phyloP scores from a whole-genome alignment of 2,113 vertebrate species.

The Spermophilus dauricus region DNA sequence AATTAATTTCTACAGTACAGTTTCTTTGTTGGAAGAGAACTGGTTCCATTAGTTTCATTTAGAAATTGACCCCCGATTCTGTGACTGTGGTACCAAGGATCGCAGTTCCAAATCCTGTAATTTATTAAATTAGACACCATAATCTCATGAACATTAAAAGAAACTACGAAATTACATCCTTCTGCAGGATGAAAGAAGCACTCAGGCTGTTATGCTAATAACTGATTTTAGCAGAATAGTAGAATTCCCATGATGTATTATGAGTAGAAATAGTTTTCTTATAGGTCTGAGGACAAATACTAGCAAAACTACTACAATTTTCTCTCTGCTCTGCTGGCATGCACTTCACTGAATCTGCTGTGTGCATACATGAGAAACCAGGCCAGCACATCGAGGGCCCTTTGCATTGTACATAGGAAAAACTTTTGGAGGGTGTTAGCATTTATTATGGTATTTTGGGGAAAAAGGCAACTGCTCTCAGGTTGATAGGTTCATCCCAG shows the following conservation, averaged over 20 bases:
- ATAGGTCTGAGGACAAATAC: slow-evolving; percentile 14
- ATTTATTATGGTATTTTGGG: neutral
- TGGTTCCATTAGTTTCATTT: slow-evolving; percentile 78
- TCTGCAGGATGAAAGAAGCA: slow-evolving; percentile 71
- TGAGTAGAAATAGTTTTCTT: slow-evolving; percentile 48
- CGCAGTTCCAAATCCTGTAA: slow-evolving; percentile 72
- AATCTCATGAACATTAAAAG: slow-evolving; percentile 75
- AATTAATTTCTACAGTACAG: slow-evolving; percentile 83
- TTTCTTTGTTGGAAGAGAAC: slow-evolving; percentile 82
- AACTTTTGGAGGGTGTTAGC: neutral
- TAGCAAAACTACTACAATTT: neutral
- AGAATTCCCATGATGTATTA: slow-evolving; percentile 42
- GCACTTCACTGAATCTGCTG: neutral
- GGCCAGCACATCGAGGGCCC: slow-evolving; percentile 3
- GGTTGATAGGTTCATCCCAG: neutral
- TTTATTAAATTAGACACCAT: slow-evolving; percentile 81
- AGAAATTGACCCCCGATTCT: slow-evolving; percentile 79
- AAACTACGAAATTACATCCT: slow-evolving; percentile 75
- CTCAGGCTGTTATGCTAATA: slow-evolving; percentile 68
- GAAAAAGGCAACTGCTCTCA: slow-evolving; percentile 44
- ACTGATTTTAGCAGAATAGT: slow-evolving; percentile 52
- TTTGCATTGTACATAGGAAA: slow-evolving; percentile 1
- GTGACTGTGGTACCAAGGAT: slow-evolving; percentile 76
- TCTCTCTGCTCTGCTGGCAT: slow-evolving; percentile 50
- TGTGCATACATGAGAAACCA: neutral